Conservation (phyloP, 1,140 invertebrate species). For the Drosophila asahinai region DNA sequence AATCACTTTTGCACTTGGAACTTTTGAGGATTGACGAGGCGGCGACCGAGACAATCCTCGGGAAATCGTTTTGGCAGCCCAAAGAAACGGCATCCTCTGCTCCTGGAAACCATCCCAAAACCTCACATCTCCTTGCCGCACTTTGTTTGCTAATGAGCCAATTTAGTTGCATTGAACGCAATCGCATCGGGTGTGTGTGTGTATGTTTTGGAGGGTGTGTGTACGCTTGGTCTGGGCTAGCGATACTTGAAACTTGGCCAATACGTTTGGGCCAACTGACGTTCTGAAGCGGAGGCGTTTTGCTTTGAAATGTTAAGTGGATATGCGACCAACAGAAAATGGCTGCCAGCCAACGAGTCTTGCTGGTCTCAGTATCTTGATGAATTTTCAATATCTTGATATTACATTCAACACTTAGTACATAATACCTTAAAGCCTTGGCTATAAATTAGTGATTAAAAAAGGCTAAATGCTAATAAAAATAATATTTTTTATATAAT, state of each 20-base stretch:
- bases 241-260: conserved; percentile 62
- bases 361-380: not conserved
- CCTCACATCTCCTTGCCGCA: conserved; percentile 12
- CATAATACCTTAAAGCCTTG: not conserved
- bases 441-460: not conserved
- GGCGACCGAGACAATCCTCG: conserved; percentile 13
- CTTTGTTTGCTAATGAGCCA: conserved; percentile 79
- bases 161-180: conserved; percentile 79
- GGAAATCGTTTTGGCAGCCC: conserved; percentile 32
- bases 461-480: not conserved
- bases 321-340: conserved; percentile 11
- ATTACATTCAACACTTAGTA: not conserved
- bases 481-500: not conserved
- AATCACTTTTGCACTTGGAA: conserved; percentile 42
- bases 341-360: not conserved
- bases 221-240: conserved; percentile 39
- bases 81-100: conserved; percentile 34
- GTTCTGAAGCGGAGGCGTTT: conserved; percentile 31
- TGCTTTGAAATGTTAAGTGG: conserved; percentile 61
- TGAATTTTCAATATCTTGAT: not conserved
- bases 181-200: conserved; percentile 44
- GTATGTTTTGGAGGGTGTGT: conserved; percentile 30
- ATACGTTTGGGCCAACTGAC: conserved; percentile 34
- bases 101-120: not conserved
- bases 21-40: conserved; percentile 42